Conservation (phyloP, 2,797 vertebrate species). For the Xiphophorus birchmanni region DNA sequence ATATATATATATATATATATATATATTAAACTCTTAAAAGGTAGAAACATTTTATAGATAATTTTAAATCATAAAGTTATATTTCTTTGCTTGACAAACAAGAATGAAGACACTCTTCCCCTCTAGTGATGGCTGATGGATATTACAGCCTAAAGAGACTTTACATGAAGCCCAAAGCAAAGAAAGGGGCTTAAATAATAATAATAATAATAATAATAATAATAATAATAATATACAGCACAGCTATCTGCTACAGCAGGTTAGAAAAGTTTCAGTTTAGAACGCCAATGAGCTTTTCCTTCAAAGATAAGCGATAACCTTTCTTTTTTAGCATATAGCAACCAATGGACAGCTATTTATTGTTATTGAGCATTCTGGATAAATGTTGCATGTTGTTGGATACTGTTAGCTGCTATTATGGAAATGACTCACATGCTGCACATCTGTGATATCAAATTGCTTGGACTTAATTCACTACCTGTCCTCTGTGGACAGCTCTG, state of each 20-base stretch:
- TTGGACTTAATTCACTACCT: too few species aligned
- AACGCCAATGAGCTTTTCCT: background rate
- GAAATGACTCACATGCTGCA: background rate
- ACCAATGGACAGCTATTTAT: background rate
- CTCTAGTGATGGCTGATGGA: background rate
- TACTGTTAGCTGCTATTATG: background rate
- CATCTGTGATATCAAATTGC: too few species aligned
- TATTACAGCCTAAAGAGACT: background rate
- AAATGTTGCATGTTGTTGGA: background rate
- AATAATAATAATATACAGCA: too few species aligned
- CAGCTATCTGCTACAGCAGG: background rate
- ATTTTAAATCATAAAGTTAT: background rate
- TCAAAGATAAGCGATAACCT: background rate
- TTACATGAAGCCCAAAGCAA: background rate
- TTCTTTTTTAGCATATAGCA: background rate
- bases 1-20: fast-evolving
- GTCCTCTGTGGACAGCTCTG: too few species aligned
- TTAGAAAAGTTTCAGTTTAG: background rate
- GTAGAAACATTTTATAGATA: background rate
- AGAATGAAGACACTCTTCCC: background rate
- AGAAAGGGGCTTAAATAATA: background rate
- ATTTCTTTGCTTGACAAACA: background rate
- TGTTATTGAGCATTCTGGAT: background rate
- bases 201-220: background rate
- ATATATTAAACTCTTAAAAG: background rate